Base-by-base conservation (phyloP, 2,113 vertebrate species). In the Varanus salvator region DNA sequence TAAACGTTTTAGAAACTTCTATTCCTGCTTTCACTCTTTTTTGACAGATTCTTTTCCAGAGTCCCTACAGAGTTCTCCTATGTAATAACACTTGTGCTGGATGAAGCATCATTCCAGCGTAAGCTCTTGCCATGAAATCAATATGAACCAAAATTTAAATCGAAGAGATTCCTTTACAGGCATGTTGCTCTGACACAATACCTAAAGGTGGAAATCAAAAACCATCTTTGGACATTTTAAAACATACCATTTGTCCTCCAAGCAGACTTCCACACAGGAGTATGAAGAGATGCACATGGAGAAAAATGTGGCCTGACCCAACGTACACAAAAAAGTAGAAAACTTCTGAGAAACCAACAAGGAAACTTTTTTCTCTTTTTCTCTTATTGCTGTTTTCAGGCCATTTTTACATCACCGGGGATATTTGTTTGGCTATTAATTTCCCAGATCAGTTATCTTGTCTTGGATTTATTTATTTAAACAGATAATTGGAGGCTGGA, bases 51-150 rank as follows among this genome's bases (percentile, higher is more conserved):
- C 0, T 23, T 3, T 87, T 7, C 68, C 3, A 48, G 44, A 48
- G 0, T 60, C 31, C 29, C 69, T 75, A 12, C 34, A 34, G 21
- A 77, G 69, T 7, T 69, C 23, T 48, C 48, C 81, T 77, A 25
- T 64, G 38, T 25, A 19, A 6, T 19, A 78, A 84, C 34, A 3
- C 1, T 17, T 52, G 60, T n/a, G 9, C 80, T 44, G 2, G 88
- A 89, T 19, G 77, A 89, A 29, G 76, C 25, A 27, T 14, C 57
- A 50, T 38, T 72, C 60, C 64, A 72, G 57, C 14, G 0, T 8
- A 89, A 0, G 2, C n/a, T 38, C 21, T 54, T 82, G 1, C 25
- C n/a, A 71, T 31, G 17, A 95, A 90, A 91, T 89, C 75, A 0
- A 7, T 25, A 90, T 60, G 15, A 90, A 72, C 0, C 76, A 68